A percentile compares a stretch with the other conserved stretches of the same genome.
phyloP scores from a whole-genome alignment of 1,140 invertebrate genomes.

The Mercenaria mercenaria region DNA sequence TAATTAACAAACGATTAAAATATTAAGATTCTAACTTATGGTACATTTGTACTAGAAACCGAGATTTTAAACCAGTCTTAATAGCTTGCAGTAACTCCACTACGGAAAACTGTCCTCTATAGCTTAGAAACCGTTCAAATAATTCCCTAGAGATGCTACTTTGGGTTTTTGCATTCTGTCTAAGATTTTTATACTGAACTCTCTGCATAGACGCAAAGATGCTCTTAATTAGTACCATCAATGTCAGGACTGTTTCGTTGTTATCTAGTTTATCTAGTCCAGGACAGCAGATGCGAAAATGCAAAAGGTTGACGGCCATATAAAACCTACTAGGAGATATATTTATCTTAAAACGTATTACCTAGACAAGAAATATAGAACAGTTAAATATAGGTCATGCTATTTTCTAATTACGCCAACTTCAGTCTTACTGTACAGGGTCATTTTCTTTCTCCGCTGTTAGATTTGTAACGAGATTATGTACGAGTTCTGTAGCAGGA shows the following conservation, averaged over 20 bases:
- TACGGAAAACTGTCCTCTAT: not conserved
- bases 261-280: not conserved
- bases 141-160: not conserved
- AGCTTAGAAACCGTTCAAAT: not conserved
- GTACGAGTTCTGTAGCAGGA: no score
- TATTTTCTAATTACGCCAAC: not conserved
- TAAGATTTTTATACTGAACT: not conserved
- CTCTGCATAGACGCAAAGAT: constrained; percentile 2
- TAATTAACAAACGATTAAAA: no score
- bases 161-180: not conserved
- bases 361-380: constrained; percentile 19
- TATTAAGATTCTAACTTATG: no score
- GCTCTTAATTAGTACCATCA: not conserved
- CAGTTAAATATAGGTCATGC: not conserved
- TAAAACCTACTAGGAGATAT: not conserved
- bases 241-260: not conserved
- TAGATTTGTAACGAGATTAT: no score
- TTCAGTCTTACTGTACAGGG: no score
- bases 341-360: not conserved
- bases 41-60: no score
- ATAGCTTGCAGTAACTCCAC: no score
- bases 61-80: no score
- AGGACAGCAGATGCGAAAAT: not conserved
- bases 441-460: no score
- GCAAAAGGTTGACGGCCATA: not conserved